Percentiles rank a stretch among this genome's conserved stretches.
Conservation (phyloP, 2,797 vertebrate species). For the Eulemur albifrons region DNA sequence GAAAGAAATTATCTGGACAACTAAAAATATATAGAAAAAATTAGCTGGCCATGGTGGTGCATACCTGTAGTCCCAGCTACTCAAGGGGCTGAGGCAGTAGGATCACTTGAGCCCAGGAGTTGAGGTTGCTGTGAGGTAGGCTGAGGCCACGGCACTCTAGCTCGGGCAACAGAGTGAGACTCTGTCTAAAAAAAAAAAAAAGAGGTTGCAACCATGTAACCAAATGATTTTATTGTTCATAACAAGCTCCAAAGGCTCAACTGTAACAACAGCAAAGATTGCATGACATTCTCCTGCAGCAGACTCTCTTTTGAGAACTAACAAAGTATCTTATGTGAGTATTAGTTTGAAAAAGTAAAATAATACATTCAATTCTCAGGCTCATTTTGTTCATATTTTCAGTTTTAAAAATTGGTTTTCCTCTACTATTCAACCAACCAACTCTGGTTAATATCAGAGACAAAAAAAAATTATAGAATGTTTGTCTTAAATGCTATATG, state of each 20-base stretch:
- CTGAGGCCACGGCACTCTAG: too few species aligned
- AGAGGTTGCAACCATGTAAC: not conserved
- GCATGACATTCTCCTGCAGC: not conserved
- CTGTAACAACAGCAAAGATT: not conserved
- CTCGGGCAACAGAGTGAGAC: too few species aligned
- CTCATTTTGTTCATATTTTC: not conserved
- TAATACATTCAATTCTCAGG: not conserved
- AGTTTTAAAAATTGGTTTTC: not conserved
- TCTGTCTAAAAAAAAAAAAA: too few species aligned
- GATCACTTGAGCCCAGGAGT: too few species aligned
- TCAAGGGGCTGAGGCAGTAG: too few species aligned
- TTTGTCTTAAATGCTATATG: not conserved
- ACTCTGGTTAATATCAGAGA: not conserved
- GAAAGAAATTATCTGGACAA: too few species aligned
- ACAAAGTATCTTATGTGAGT: not conserved
- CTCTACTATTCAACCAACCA: not conserved
- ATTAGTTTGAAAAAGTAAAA: conserved; percentile 13
- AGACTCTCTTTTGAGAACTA: not conserved
- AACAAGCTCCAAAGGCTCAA: not conserved
- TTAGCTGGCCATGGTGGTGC: too few species aligned
- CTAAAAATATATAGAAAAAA: too few species aligned
- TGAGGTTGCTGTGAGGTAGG: too few species aligned
- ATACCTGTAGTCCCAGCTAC: too few species aligned
- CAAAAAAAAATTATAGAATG: not conserved
- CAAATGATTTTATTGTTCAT: not conserved